These are phyloP conservation scores for Amphiprion ocellaris DNA, from an alignment of 2,113 vertebrate genomes.

Conservation along the genomic window DNA sequence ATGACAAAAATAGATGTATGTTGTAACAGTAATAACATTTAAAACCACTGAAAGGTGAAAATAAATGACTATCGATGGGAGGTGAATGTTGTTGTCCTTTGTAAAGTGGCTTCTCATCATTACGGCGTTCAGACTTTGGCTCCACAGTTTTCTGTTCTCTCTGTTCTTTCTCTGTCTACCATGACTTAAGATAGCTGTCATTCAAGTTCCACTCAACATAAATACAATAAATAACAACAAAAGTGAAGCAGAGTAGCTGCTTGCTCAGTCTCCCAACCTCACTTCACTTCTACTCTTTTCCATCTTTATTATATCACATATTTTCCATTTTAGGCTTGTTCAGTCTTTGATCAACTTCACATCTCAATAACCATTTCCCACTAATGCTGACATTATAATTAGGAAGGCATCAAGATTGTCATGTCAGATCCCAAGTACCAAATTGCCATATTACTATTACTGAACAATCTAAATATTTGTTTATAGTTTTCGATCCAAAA, in stretches of 20 bases:
- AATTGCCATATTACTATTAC: slow-evolving; percentile 6
- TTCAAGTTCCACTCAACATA: slow-evolving; percentile 46
- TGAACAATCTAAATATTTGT: background rate
- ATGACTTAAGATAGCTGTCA: slow-evolving; percentile 19
- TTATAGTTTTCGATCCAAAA: background rate
- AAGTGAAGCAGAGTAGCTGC: slow-evolving; percentile 28
- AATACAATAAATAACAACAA: slow-evolving; percentile 79
- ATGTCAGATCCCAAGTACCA: background rate
- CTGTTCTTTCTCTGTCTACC: slow-evolving; percentile 18
- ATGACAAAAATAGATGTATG: slow-evolving; percentile 44
- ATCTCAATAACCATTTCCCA: slow-evolving; percentile 2
- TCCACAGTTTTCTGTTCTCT: slow-evolving; percentile 29
- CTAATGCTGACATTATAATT: slow-evolving; percentile 18
- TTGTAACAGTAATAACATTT: slow-evolving; percentile 33
- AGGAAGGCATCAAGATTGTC: background rate
- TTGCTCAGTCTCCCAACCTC: slow-evolving; percentile 22
- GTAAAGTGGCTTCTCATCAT: slow-evolving; percentile 43
- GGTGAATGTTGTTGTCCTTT: slow-evolving; percentile 49
- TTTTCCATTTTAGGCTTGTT: slow-evolving; percentile 16
- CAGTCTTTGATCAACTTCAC: slow-evolving; percentile 26
- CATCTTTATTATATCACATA: background rate
- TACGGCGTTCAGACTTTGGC: slow-evolving; percentile 17
- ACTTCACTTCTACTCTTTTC: slow-evolving; percentile 5
- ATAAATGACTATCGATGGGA: slow-evolving; percentile 25
- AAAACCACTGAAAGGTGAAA: slow-evolving; percentile 42